A percentile compares a stretch with the other conserved stretches of the same genome.
Conservation (phyloP, 2,888 invertebrate genomes). For the Cheilosia vulpina region DNA sequence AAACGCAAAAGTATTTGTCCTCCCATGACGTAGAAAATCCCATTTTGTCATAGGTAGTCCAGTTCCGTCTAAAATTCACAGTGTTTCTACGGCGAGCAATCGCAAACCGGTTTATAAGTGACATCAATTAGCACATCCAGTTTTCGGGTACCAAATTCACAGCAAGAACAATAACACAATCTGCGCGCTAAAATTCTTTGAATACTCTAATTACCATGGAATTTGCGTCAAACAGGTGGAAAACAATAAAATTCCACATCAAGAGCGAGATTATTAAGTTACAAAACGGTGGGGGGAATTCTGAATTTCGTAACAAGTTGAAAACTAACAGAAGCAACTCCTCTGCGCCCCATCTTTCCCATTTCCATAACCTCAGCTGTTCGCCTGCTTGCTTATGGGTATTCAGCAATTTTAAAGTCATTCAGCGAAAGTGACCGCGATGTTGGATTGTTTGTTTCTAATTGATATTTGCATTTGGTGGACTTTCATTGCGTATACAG, state of each 20-base stretch:
- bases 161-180: background rate
- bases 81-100: conserved; percentile 1
- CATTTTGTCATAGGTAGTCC: background rate
- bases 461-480: conserved; percentile 10
- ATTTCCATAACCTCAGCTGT: background rate
- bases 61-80: conserved; percentile 17
- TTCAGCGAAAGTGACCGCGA: conserved; percentile 21
- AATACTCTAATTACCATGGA: background rate
- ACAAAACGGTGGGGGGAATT: conserved; percentile 10
- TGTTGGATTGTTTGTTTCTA: background rate
- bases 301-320: conserved; percentile 24
- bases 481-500: conserved; percentile 28
- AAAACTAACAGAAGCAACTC: conserved; percentile 13
- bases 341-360: background rate
- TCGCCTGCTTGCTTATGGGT: conserved; percentile 1
- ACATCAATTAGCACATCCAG: background rate
- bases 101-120: conserved; percentile 18
- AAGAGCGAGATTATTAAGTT: conserved; percentile 16
- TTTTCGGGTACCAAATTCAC: background rate
- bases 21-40: background rate
- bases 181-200: conserved; percentile 2
- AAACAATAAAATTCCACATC: conserved; percentile 4
- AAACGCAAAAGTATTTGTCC: background rate
- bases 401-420: conserved; percentile 16
- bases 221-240: background rate